Conservation (phyloP, 2,888 invertebrate genomes). For the Tachystola acroxantha region DNA sequence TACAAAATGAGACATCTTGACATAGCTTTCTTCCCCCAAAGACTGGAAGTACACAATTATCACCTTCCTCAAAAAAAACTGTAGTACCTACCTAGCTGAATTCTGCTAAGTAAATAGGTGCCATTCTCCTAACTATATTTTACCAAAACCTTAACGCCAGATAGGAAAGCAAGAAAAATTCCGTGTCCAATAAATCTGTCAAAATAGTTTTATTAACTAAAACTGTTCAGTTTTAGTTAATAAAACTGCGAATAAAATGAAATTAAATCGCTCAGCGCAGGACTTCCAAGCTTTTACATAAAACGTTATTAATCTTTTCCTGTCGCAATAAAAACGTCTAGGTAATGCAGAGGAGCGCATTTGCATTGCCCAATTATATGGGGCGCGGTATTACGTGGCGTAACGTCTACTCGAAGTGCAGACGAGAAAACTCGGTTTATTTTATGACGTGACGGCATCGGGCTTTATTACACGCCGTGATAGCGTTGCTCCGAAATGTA, state of each 20-base stretch:
- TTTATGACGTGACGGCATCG: slow-evolving; percentile 38
- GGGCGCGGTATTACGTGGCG: slow-evolving; percentile 20
- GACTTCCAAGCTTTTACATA: slow-evolving; percentile 38
- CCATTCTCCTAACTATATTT: too few species aligned
- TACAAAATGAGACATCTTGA: too few species aligned
- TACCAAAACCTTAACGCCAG: too few species aligned
- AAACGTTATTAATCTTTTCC: slow-evolving; percentile 52
- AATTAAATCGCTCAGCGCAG: slow-evolving; percentile 39
- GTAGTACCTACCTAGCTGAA: too few species aligned
- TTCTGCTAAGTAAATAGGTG: too few species aligned
- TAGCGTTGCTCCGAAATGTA: slow-evolving; percentile 16
- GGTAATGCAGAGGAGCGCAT: slow-evolving; percentile 39
- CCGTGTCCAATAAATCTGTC: slow-evolving; percentile 14
- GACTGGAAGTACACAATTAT: too few species aligned
- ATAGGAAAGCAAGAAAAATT: slow-evolving; percentile 4
- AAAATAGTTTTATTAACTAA: too few species aligned
- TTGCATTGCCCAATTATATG: slow-evolving; percentile 49
- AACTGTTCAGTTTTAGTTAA: too few species aligned
- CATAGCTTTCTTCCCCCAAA: too few species aligned
- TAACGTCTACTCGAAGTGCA: slow-evolving; percentile 19
- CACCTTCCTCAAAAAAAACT: too few species aligned
- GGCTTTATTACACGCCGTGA: slow-evolving; percentile 32
- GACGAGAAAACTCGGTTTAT: slow-evolving; percentile 33
- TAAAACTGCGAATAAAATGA: slow-evolving; percentile 21
- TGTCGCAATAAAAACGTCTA: slow-evolving; percentile 54